phyloP scores from a whole-genome alignment of 2,797 vertebrate species.

The Parotocinclus haroldoi region DNA sequence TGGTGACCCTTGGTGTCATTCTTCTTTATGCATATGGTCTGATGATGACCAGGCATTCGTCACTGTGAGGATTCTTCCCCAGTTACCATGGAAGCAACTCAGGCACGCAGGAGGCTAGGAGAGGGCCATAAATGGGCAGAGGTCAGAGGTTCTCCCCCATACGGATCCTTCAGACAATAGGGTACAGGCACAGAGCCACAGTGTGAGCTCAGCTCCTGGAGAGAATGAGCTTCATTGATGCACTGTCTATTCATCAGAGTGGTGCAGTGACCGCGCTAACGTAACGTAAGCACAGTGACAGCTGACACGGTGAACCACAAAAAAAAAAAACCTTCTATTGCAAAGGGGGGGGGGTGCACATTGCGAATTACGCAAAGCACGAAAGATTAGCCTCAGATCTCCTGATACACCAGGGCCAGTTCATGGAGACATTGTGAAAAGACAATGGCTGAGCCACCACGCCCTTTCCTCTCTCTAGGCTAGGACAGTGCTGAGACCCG shows the following conservation, averaged over 20 bases:
- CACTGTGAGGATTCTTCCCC: slow-evolving; percentile 8
- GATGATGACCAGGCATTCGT: slow-evolving; percentile 12
- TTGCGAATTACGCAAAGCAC: slow-evolving; percentile 29
- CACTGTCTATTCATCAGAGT: slow-evolving; percentile 26
- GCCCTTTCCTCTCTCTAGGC: slow-evolving; percentile 48
- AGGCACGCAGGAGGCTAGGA: slow-evolving; percentile 22
- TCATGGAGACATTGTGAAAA: slow-evolving; percentile 27
- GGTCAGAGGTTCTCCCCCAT: slow-evolving; percentile 39
- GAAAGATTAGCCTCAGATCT: slow-evolving; percentile 5
- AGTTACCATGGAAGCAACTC: slow-evolving; percentile 46
- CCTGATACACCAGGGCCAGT: slow-evolving; percentile 12
- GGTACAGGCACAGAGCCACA: slow-evolving; percentile 36
- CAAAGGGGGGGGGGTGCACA: background rate
- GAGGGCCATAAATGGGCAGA: slow-evolving; percentile 20
- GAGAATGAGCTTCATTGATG: slow-evolving; percentile 40
- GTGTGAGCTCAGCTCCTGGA: slow-evolving; percentile 23
- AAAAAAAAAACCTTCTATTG: background rate
- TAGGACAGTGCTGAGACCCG: slow-evolving; percentile 41
- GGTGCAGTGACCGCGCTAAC: slow-evolving; percentile 6
- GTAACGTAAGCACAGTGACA: slow-evolving; percentile 29
- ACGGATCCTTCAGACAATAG: slow-evolving; percentile 43
- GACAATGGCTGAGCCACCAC: slow-evolving; percentile 38
- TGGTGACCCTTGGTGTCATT: background rate
- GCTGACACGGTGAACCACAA: slow-evolving; percentile 35
- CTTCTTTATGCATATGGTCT: slow-evolving; percentile 18